phyloP scores from a whole-genome alignment of 2,113 vertebrate species.

The Callionymus lyra region DNA sequence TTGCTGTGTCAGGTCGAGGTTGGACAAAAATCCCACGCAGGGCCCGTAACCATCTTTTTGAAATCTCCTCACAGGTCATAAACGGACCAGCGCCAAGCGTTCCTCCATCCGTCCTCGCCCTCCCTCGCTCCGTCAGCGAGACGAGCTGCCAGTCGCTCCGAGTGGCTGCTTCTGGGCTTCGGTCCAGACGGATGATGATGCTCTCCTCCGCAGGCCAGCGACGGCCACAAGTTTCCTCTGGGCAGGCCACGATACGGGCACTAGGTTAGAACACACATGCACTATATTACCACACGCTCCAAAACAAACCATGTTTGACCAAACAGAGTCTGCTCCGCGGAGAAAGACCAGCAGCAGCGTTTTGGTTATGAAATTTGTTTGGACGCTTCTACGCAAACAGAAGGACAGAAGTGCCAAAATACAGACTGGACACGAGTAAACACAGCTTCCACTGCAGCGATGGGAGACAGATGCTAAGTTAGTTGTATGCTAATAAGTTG shows the following conservation, averaged over 20 bases:
- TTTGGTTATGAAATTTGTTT: too few species aligned
- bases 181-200: constrained; percentile 37
- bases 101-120: constrained; percentile 15
- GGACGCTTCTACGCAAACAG: too few species aligned
- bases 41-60: too few species aligned
- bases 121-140: constrained; percentile 26
- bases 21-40: too few species aligned
- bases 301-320: constrained; percentile 12
- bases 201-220: constrained; percentile 3
- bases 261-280: constrained; percentile 9
- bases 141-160: constrained; percentile 38
- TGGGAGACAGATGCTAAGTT: too few species aligned
- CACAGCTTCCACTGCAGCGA: too few species aligned
- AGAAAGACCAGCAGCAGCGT: neutral
- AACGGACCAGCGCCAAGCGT: neutral
- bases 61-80: too few species aligned
- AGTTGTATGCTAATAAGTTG: too few species aligned
- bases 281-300: constrained; percentile 12
- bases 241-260: constrained; percentile 22
- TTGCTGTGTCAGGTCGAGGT: too few species aligned
- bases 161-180: constrained; percentile 35
- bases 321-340: neutral
- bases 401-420: too few species aligned
- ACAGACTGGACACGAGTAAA: too few species aligned
- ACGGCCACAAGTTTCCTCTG: constrained; percentile 33